phyloP scores from a whole-genome alignment of 2,888 invertebrate genomes.

The Athalia circularis region DNA sequence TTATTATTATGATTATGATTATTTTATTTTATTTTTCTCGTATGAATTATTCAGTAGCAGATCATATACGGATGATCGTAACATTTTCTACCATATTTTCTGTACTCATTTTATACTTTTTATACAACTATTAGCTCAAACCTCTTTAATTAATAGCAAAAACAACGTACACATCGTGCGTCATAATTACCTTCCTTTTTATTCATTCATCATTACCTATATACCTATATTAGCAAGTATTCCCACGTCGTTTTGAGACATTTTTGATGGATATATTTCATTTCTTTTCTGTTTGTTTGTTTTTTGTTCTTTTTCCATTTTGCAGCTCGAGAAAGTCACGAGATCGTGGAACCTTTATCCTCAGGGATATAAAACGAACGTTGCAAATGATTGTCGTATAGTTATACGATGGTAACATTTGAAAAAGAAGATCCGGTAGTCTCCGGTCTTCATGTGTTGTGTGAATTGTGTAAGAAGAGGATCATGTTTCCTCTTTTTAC shows the following conservation, averaged over 20 bases:
- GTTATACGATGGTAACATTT: neutral
- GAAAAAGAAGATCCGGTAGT: no score
- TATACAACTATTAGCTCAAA: neutral
- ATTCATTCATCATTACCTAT: no score
- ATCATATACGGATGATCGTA: neutral
- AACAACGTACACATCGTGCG: no score
- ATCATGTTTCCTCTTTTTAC: no score
- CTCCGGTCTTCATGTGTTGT: no score
- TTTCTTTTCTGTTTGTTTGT: no score
- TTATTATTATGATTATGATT: neutral
- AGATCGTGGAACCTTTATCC: neutral
- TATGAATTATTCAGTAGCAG: conserved; percentile 1
- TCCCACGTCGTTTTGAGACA: no score
- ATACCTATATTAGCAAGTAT: no score
- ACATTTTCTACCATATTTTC: neutral
- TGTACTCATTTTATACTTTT: no score
- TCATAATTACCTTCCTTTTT: no score
- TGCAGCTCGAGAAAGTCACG: conserved; percentile 2
- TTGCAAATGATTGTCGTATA: conserved; percentile 24
- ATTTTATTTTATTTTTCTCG: neutral
- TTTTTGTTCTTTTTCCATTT: neutral
- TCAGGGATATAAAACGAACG: conserved; percentile 9
- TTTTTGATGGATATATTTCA: neutral
- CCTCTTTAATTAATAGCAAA: neutral
- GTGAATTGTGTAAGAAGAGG: no score